Base-by-base conservation (phyloP, 2,113 vertebrate genomes). In the Microcebus lehilahytsara region DNA sequence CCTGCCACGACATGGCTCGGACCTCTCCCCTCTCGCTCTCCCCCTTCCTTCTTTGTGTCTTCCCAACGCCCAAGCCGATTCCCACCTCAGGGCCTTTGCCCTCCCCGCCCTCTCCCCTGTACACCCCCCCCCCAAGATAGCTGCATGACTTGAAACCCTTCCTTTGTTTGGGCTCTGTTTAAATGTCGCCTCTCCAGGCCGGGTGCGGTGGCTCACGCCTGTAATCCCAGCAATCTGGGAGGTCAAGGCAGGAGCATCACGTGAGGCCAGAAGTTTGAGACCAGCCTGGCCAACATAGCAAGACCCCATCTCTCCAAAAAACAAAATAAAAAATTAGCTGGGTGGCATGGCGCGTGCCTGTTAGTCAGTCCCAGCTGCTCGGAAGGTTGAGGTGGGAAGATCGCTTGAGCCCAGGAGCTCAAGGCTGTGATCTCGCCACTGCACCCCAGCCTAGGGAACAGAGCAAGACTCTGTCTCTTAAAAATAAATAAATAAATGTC, bases 1-100 rank as follows among this genome's bases (percentile, higher is more conserved):
- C 37, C 22, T 5, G 5, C 66, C 58, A 66, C 4, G 0, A 19
- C 32, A 6, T 6, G 20, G n/a, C 56, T 12, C 5, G 67, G 30
- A 42, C 49, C 40, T 67, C 32, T 49, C 34, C 25, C 86, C 30
- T 80, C 37, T 49, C 40, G 40, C 40, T 77, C 69, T 32, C 34
- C 46, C 69, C 7, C 10, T 2, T 78, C 34, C 46, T 79, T 22
- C 13, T 53, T 11, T 90, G 79, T 32, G 34, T 56, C 34, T 40
- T 66, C 81, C 60, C 34, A 58, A 25, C 27, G 56, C 10, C 32
- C 42, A 69, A 42, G 27, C 58, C 13, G 72, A 84, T 79, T 93
- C 19, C 89, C 12, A 46, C 72, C 71, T 6, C 72, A 64, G 53
- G 90, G 37, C 53, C 77, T 95, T 78, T 89, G 89, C 85, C 72